phyloP scores from a whole-genome alignment of 2,113 vertebrate genomes.

The Tragelaphus imberbis region DNA sequence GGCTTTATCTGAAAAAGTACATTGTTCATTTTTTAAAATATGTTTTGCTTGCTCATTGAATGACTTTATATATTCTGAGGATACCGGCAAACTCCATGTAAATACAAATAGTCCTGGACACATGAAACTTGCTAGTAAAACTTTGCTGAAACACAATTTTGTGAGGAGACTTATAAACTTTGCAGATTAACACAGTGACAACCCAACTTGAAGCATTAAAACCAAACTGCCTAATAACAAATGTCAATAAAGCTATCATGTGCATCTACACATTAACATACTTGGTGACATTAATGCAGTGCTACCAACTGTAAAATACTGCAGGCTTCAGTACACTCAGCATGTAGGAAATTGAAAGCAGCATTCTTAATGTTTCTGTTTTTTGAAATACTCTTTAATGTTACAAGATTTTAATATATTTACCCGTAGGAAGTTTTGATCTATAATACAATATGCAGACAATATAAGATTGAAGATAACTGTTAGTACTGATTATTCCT shows the following conservation, averaged over 20 bases:
- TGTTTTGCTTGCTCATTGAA: slow-evolving; percentile 14
- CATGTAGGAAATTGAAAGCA: neutral
- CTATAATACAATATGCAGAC: neutral
- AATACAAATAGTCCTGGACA: neutral
- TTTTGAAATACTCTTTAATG: neutral
- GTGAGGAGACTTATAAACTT: neutral
- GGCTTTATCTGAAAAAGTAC: slow-evolving; percentile 2
- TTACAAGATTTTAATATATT: neutral
- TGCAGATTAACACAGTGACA: neutral
- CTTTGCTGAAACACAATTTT: neutral
- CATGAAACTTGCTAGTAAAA: neutral
- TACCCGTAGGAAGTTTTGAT: neutral
- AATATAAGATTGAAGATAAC: neutral
- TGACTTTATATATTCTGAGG: slow-evolving; percentile 9
- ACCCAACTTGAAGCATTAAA: neutral
- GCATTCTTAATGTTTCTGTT: neutral
- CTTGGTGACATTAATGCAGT: neutral
- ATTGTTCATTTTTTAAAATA: slow-evolving; percentile 19
- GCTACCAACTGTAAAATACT: neutral
- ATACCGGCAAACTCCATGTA: neutral
- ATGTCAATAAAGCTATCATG: neutral
- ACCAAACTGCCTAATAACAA: neutral
- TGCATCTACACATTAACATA: neutral
- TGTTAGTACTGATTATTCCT: slow-evolving; percentile 45
- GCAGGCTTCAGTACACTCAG: neutral